A percentile compares a stretch with the other conserved stretches of the same genome.
These are phyloP conservation scores for Neelides sp. DNA, from an alignment of 1,140 invertebrate genomes.

Conservation along the genomic window DNA sequence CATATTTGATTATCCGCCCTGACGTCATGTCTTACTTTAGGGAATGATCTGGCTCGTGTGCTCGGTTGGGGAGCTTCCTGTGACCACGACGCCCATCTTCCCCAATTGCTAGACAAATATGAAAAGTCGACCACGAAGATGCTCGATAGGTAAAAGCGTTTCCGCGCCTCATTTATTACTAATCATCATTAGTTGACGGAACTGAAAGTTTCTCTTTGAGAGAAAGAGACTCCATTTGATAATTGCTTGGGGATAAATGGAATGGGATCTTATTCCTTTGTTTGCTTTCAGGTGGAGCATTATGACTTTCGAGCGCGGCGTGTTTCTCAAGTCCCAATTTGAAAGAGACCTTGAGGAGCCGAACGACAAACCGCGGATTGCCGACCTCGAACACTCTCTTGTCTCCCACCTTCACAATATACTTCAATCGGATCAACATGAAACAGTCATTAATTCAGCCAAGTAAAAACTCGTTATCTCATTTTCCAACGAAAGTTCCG, in stretches of 20 bases:
- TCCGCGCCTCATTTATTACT: background rate
- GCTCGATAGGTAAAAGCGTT: constrained; percentile 59
- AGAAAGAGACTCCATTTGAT: background rate
- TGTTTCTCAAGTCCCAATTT: constrained; percentile 22
- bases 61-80: constrained; percentile 88
- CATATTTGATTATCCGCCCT: too few species aligned
- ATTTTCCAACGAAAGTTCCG: background rate
- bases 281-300: constrained; percentile 61
- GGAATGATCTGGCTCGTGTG: constrained; percentile 86
- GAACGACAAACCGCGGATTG: constrained; percentile 33
- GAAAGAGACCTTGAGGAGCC: constrained; percentile 15
- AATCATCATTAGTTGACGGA: constrained; percentile 1
- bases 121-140: constrained; percentile 91
- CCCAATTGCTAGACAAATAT: constrained; percentile 79
- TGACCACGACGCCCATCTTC: constrained; percentile 85
- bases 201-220: too few species aligned
- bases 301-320: constrained; percentile 58
- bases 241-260: background rate
- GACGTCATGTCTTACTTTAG: too few species aligned
- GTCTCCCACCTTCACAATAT: constrained; percentile 72
- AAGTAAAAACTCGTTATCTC: constrained; percentile 44
- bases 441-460: constrained; percentile 57
- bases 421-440: constrained; percentile 67
- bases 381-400: constrained; percentile 62
- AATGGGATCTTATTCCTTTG: constrained; percentile 10